Base-by-base conservation (phyloP, 2,888 invertebrate species). In the Melieria crassipennis region DNA sequence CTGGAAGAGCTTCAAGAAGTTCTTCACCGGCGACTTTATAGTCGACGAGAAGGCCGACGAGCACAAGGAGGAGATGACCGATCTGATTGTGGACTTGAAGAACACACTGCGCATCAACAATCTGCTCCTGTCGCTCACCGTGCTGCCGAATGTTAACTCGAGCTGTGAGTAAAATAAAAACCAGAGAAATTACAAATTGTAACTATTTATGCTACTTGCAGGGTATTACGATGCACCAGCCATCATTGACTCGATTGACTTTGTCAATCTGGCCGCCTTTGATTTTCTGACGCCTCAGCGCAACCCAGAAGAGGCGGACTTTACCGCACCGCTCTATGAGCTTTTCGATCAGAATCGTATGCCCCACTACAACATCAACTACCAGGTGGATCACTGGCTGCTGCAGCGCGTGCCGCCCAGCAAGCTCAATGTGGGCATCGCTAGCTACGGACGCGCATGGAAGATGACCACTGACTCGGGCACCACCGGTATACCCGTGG, bases 221-320 rank as follows among this genome's bases (percentile, higher is more conserved):
- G 94, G 93, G 73, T 94, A 94, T 85, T 93, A 89, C 84, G 93
- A 96, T 82, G 91, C 92, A 0, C 91, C 92, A 3, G 88, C 91
- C 10, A 87, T 96, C 72, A 90, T 91, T 55, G 91, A 92, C 76
- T 88, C 93, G 79, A 88, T 96, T 65, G 96, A 96, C 82, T 90
- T 92, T 73, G 91, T 96, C 42, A 94, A 94, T 79, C 83, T 96
- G 64, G 90, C 92, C 81, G 90, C 93, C 0, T 96, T 92, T 79
- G 95, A 97, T 85, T 95, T 92, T 84, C 89, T 90, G 79, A 94
- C 91, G 0, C 92, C 94, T 0, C 89, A 90, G 47, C 90, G 94
- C 43, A 92, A 92, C 83, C 91, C 92, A 4, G 92, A 94, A 79
- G 92, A 94, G 82, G 94, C 92, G 0, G 95, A 95, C 84, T 94